Base-by-base conservation (phyloP, 1,140 invertebrate genomes). In the Neodiprion virginianus region DNA sequence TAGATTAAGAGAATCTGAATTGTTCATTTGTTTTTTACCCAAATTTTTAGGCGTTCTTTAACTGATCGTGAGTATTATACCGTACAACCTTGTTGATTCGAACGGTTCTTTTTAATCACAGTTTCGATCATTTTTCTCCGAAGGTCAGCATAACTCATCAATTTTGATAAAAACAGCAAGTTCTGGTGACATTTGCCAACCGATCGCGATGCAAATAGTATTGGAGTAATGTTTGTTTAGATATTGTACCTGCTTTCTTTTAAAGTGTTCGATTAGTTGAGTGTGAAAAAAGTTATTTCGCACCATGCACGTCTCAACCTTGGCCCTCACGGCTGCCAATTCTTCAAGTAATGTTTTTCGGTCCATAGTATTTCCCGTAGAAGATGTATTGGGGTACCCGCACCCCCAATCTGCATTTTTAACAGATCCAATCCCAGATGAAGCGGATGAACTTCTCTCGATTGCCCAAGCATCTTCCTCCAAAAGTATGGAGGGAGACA, bases 211-310 rank as follows among this genome's bases (percentile, higher is more conserved):
- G 28, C 28, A 40, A 40, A 40, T 40, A 3, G 28, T 40, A 1
- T 40, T 1, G 28, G 2, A 40, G 28, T 40, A 40, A 40, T 40
- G 28, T 40, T 3, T 40, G 5, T 40, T 40, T 40, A 5, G 2
- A 40, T 40, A 40, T 40, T 40, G 2, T 75, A 79, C 74, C 67
- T 79, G 77, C 69, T 79, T 79, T 69, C 69, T 76, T n/a, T 71
- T 77, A 48, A 79, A 79, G 69, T 77, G 74, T 17, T 79, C 73
- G 21, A 77, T 72, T 23, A 79, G 74, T 47, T 77, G 69, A 17
- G 77, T 73, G 71, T 76, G 74, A 65, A 76, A 72, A 66, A 48
- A 75, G 72, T 77, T 72, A 73, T 79, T 79, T 67, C 73, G 75
- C 69, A 17, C 50, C 50, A 67, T 69, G 21, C 72, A 71, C 0